phyloP scores from a whole-genome alignment of 1,140 invertebrate genomes.

The Pentalonia nigronervosa region DNA sequence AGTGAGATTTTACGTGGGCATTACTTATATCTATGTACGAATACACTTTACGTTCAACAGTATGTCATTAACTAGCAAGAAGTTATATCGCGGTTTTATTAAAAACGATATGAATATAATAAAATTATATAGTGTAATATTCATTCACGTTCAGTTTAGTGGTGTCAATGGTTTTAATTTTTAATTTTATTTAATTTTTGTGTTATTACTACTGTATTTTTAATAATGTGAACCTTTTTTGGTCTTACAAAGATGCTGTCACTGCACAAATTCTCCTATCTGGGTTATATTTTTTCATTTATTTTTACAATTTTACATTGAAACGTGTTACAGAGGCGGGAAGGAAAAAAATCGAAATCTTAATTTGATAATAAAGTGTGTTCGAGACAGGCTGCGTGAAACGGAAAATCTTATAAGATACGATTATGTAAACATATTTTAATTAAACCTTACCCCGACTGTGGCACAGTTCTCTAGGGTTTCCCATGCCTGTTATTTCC shows the following conservation, averaged over 20 bases:
- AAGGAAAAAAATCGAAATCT: not conserved
- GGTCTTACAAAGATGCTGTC: not conserved
- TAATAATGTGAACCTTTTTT: not conserved
- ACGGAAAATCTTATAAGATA: slow-evolving; percentile 24
- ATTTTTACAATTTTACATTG: not conserved
- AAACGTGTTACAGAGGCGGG: not conserved
- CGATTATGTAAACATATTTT: slow-evolving; percentile 43
- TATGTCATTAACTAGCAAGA: not conserved
- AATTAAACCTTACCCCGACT: slow-evolving; percentile 19
- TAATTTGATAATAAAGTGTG: slow-evolving; percentile 24
- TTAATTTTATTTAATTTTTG: not conserved
- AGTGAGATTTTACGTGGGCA: not conserved
- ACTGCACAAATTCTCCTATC: not conserved
- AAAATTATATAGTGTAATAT: not conserved
- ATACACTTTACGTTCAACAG: not conserved
- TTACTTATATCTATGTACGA: no score
- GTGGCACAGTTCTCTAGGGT: not conserved
- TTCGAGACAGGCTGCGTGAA: slow-evolving; percentile 6
- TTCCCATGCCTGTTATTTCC: not conserved
- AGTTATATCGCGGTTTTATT: not conserved
- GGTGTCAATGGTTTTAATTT: not conserved
- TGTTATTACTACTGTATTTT: not conserved
- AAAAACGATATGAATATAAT: not conserved
- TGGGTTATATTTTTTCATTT: not conserved
- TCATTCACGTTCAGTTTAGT: not conserved